Conservation (phyloP, 2,888 invertebrate species). For the Allygus modestus region DNA sequence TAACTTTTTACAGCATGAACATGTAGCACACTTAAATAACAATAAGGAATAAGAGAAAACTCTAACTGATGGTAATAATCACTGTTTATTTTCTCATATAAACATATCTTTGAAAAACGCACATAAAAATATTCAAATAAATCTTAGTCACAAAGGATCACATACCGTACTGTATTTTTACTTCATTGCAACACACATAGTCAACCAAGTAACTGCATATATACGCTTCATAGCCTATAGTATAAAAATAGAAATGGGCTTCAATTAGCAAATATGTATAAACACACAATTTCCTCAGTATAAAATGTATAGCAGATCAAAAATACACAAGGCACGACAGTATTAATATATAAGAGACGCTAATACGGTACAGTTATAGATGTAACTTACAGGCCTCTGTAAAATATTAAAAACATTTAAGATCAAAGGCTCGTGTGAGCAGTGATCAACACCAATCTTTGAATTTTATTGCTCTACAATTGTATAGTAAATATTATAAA, state of each 20-base stretch:
- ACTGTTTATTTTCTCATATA: conserved; percentile 23
- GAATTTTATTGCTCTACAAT: not conserved
- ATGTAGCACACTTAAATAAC: too few species aligned
- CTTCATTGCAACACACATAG: conserved; percentile 7
- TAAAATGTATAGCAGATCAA: conserved; percentile 60
- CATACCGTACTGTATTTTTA: conserved; percentile 7
- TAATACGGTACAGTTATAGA: not conserved
- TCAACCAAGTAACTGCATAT: conserved; percentile 28
- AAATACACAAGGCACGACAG: conserved; percentile 58
- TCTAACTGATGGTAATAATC: conserved; percentile 11
- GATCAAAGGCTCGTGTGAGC: not conserved
- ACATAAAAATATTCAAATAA: conserved; percentile 37
- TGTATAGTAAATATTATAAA: not conserved
- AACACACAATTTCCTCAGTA: conserved; percentile 56
- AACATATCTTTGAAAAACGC: conserved; percentile 51
- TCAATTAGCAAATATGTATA: conserved; percentile 55
- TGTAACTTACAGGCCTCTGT: not conserved
- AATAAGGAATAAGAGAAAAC: too few species aligned
- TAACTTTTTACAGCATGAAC: too few species aligned
- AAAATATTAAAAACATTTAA: conserved; percentile 24
- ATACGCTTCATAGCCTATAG: conserved; percentile 33
- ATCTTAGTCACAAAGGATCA: conserved; percentile 49
- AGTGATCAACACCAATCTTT: not conserved
- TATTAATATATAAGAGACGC: not conserved
- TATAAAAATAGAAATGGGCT: conserved; percentile 61